Base-by-base conservation (phyloP, 2,888 invertebrate species). In the Ennomos erosarius region DNA sequence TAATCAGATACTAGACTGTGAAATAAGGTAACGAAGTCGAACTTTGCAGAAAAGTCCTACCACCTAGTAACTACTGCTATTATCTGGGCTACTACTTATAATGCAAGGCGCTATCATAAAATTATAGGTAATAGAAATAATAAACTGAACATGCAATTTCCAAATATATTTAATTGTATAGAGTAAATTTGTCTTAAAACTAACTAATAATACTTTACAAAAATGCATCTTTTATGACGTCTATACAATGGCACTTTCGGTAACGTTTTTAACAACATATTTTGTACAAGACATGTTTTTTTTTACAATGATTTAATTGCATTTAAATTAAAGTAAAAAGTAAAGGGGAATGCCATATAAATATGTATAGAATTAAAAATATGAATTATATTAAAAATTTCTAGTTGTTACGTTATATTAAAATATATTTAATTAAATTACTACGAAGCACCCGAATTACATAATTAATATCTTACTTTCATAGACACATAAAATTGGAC, bases 121-220 rank as follows among this genome's bases (percentile, higher is more conserved):
- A n/a, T n/a, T n/a, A n/a, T n/a, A n/a, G n/a, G n/a, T n/a, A n/a
- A n/a, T n/a, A n/a, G n/a, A 10, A 16, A 36, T 13, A 46, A 26
- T 10, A 55, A 37, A 42, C 36, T 12, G 9, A 3, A 3, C 16
- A 16, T 10, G 5, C 13, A 9, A 5, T 12, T 49, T 52, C 42
- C 10, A 59, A 53, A 49, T 52, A 40, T 44, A 45, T 59, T 59
- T 52, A 48, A 58, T 53, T 45, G 10, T 48, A 10, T 58, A 48
- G 16, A 51, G 47, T 59, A 55, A 44, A 52, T 40, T 43, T 11
- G 45, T 47, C 55, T 53, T 58, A 64, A 8, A 62, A 45, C 13
- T 46, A 62, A 44, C 55, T 50, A 50, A 39, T 60, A 67, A 62
- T 65, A 65, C 59, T 62, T 65, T 59, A 62, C 52, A 68, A 59